Conservation (phyloP, 1,140 invertebrate species). For the Drosophila leontia region DNA sequence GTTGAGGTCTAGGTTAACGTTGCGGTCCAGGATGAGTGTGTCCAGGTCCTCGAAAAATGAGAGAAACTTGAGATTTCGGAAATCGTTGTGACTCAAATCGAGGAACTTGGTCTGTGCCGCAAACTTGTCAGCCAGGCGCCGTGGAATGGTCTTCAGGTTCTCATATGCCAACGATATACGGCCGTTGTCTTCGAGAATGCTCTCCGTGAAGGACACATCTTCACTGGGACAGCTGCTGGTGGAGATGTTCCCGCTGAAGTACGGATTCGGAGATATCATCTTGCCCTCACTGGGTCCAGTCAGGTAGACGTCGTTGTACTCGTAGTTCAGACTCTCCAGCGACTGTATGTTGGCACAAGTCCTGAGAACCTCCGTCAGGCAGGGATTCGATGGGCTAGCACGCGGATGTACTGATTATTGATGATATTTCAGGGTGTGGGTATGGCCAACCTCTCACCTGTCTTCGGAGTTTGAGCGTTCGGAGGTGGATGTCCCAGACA, state of each 20-base stretch:
- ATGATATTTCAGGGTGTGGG: background rate
- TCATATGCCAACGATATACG: slow-evolving; percentile 81
- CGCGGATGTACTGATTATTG: background rate
- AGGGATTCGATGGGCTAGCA: slow-evolving; percentile 34
- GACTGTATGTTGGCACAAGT: slow-evolving; percentile 74
- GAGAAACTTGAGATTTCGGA: slow-evolving; percentile 77
- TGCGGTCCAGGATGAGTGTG: slow-evolving; percentile 77
- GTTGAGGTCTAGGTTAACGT: slow-evolving; percentile 69
- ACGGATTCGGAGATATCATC: slow-evolving; percentile 74
- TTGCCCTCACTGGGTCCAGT: slow-evolving; percentile 36
- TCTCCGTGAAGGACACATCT: slow-evolving; percentile 66
- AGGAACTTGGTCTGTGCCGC: slow-evolving; percentile 73
- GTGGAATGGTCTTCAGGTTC: slow-evolving; percentile 72
- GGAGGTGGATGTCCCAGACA: slow-evolving; percentile 71
- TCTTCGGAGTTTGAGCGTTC: slow-evolving; percentile 72
- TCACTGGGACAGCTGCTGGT: slow-evolving; percentile 71
- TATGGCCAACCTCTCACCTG: slow-evolving; percentile 32
- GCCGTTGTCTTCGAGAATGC: slow-evolving; percentile 75
- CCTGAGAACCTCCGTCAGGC: slow-evolving; percentile 66
- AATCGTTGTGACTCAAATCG: slow-evolving; percentile 80
- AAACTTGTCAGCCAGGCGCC: slow-evolving; percentile 75
- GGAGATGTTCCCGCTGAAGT: slow-evolving; percentile 69
- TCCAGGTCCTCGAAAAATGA: slow-evolving; percentile 77
- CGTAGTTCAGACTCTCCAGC: slow-evolving; percentile 68
- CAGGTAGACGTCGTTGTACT: slow-evolving; percentile 64